phyloP scores from a whole-genome alignment of 1,140 invertebrate species.

The Penaeus chinensis region DNA sequence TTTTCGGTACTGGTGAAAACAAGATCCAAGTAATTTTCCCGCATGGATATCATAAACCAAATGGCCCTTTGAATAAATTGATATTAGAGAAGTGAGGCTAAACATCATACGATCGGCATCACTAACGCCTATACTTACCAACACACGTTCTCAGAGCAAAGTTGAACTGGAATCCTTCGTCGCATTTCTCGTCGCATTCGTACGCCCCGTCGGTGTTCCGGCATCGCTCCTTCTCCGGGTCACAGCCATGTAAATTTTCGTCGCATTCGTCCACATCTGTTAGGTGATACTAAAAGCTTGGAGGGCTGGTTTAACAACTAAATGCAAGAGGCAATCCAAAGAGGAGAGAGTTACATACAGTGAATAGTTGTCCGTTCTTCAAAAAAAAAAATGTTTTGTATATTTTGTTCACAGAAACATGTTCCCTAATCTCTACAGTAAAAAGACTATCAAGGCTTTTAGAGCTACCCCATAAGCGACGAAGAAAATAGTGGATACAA shows the following conservation, averaged over 20 bases:
- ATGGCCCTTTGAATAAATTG: too few species aligned
- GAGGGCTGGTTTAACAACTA: not conserved
- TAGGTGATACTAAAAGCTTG: not conserved
- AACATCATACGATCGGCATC: too few species aligned
- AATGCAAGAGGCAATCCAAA: slow-evolving; percentile 13
- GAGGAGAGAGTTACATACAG: not conserved
- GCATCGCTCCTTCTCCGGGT: slow-evolving; percentile 69
- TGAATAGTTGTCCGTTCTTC: not conserved
- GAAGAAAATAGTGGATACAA: too few species aligned
- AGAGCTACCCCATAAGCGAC: too few species aligned
- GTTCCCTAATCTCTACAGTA: too few species aligned
- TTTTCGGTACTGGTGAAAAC: too few species aligned
- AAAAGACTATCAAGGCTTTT: too few species aligned
- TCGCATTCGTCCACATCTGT: slow-evolving; percentile 67
- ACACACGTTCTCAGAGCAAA: slow-evolving; percentile 69
- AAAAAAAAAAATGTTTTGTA: too few species aligned
- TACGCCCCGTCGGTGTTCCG: slow-evolving; percentile 78
- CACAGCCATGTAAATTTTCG: slow-evolving; percentile 65
- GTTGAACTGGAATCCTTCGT: slow-evolving; percentile 75
- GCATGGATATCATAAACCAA: too few species aligned
- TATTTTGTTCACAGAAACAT: too few species aligned
- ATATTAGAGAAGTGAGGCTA: too few species aligned
- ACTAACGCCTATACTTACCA: slow-evolving; percentile 66
- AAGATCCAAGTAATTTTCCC: too few species aligned
- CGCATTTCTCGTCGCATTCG: slow-evolving; percentile 74